Evolutionary conservation across 2,113 vertebrate species (phyloP), one percentile per base, ranked within the genome.

Genomic region (Oreochromis spilurus): DNA sequence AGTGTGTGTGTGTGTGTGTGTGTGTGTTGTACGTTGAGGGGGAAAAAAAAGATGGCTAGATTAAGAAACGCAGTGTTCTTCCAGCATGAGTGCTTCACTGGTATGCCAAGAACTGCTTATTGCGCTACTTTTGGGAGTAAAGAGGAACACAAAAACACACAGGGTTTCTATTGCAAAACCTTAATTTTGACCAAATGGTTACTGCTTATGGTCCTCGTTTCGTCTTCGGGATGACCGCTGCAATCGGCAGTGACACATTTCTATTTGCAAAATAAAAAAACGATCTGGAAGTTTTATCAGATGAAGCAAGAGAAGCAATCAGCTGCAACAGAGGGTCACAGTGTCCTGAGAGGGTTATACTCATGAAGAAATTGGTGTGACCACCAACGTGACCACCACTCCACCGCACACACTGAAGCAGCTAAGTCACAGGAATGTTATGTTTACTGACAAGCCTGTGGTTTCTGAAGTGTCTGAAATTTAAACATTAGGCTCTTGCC

Each of bases 61-160:
- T 87, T 81, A 79, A 81, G 57, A 86, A 84, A 85, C 62, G 0
- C 26, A 57, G 24, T 83, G 88, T 90, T 87, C 79, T 88, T 90
- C 70, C 86, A 90, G 80, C 57, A 77, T 50, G 50, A 84, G 52
- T 62, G 84, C 65, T 72, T 58, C 14, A 54, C 54, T 10, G 31
- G 58, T 24, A 82, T n/a, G 87, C 84, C 82, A 88, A 89, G 78
- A 87, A 87, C 83, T 58, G 85, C 26, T 86, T 81, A 89, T 81
- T 85, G 53, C 65, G 55, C 79, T 40, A 34, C 55, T 83, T 87
- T 87, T 54, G 81, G 50, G 45, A 65, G 84, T 90, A 92, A 91
- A 85, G 67, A 72, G 24, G 21, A 87, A 87, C 75, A 81, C 34
- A 62, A 26, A 54, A 40, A 88, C 21, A 62, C 58, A 57, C 58